Evolutionary conservation across 2,113 vertebrate species (phyloP), one percentile per base, ranked within the genome.

Genomic region (Forbesichthys papilliferus): DNA sequence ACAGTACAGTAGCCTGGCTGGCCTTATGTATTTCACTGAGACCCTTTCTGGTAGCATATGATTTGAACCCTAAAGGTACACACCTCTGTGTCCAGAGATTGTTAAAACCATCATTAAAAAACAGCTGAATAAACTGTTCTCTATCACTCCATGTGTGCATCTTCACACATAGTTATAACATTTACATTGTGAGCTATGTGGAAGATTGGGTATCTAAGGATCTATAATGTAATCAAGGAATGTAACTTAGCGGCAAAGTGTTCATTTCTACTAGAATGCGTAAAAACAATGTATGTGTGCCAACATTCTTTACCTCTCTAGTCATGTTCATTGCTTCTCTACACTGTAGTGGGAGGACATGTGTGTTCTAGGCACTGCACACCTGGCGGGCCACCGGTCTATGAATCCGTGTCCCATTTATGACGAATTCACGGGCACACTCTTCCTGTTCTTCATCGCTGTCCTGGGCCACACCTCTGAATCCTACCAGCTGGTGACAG

Each of bases 351-450:
- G 98, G 96, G 94, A 93, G 11, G 89, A 94, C 65, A 91, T 95
- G 91, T 85, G 77, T 0, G 94, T 94, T 55, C 84, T 99, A 74
- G 90, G 89, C 53, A 92, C 92, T 0, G 97, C 96, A 0, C 81
- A 68, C 0, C 90, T 98, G 84, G 87, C 89, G 11, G 94, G 93
- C 48, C 93, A 97, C 75, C 92, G 98, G 0, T 99, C 98, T 0
- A 99, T 99, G 98, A 99, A 98, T 83, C 96, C 97, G 4, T 98
- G 96, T 64, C 98, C 98, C 0, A 92, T 99, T 76, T 97, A 94
- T 0, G 96, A 99, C 0, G 90, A 93, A 42, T 91, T 92, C 68
- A 89, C 84, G 0, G 71, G 84, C 7, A 71, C 78, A 0, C 46
- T 98, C 12, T 95, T 95, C 87, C 90, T 99, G 11, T 97, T 99